Percentiles rank a stretch among this genome's conserved stretches.
Evolutionary conservation across 2,888 invertebrate species (phyloP).

Genomic region (Erebia aethiops): DNA sequence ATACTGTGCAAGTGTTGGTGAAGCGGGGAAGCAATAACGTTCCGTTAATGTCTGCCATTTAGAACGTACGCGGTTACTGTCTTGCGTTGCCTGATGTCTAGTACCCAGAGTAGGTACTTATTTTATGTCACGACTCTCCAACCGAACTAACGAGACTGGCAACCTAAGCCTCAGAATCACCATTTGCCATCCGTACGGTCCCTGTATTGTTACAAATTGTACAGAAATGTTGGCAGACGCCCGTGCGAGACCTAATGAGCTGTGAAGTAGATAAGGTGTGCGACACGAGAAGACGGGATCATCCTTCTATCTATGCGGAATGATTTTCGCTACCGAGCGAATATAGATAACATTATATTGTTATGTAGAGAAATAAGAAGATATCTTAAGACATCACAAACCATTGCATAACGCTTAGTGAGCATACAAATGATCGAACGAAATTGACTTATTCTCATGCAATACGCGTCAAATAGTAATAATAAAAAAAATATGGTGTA

Average conservation of each 20-base stretch:
- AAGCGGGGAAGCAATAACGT: slow-evolving; percentile 76
- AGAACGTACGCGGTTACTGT: slow-evolving; percentile 73
- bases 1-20: slow-evolving; percentile 73
- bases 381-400: slow-evolving; percentile 22
- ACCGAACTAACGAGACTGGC: slow-evolving; percentile 63
- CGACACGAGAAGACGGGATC: slow-evolving; percentile 70
- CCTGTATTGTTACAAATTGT: slow-evolving; percentile 79
- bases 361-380: slow-evolving; percentile 47
- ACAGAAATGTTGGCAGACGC: slow-evolving; percentile 69
- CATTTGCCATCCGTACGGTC: slow-evolving; percentile 70
- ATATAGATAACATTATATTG: slow-evolving; percentile 41
- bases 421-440: background rate
- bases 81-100: slow-evolving; percentile 62
- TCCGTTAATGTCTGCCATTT: slow-evolving; percentile 78
- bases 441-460: background rate
- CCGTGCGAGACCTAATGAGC: slow-evolving; percentile 78
- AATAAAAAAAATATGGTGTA: background rate
- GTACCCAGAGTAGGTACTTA: slow-evolving; percentile 57
- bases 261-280: slow-evolving; percentile 84
- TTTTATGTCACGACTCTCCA: slow-evolving; percentile 58
- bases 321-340: slow-evolving; percentile 60
- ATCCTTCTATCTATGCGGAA: slow-evolving; percentile 68
- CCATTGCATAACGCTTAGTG: background rate
- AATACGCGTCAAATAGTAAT: background rate
- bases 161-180: slow-evolving; percentile 71